Evolutionary conservation across 2,888 invertebrate species (phyloP).

Genomic region (Xylocampa areola): DNA sequence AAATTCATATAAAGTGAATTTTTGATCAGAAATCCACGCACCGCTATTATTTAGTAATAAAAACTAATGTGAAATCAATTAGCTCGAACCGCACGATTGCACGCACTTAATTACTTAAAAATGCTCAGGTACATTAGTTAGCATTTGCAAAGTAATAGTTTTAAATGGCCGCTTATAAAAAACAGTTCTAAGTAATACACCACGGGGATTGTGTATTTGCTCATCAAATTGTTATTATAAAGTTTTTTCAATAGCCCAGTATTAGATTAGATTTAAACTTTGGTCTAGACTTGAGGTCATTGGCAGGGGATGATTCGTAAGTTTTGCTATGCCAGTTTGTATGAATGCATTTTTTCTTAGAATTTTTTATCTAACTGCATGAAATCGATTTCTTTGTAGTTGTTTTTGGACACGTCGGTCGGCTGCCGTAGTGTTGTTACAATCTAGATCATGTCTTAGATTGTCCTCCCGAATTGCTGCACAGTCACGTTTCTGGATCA

Average conservation of each 20-base stretch:
- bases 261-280: conserved; percentile 66
- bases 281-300: conserved; percentile 83
- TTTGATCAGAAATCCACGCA: conserved; percentile 53
- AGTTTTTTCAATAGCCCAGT: conserved; percentile 72
- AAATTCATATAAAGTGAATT: conserved; percentile 48
- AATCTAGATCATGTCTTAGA: conserved; percentile 88
- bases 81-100: conserved; percentile 70
- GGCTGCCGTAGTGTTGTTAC: conserved; percentile 82
- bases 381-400: conserved; percentile 84
- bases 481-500: conserved; percentile 82
- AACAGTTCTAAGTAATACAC: conserved; percentile 69
- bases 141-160: conserved; percentile 76
- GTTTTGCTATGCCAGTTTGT: conserved; percentile 72
- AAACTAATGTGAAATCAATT: conserved; percentile 77
- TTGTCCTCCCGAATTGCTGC: conserved; percentile 82
- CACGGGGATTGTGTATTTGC: conserved; percentile 70
- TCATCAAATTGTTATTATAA: conserved; percentile 78
- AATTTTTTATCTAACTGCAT: conserved; percentile 76
- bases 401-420: conserved; percentile 80
- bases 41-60: conserved; percentile 63
- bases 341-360: conserved; percentile 78
- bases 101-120: conserved; percentile 74
- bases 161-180: conserved; percentile 74
- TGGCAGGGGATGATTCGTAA: conserved; percentile 88
- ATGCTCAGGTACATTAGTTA: conserved; percentile 71